A percentile compares a stretch with the other conserved stretches of the same genome.
Evolutionary conservation across 64 coral and sea anemone genomes (phyloP).

Genomic region (Orbicella faveolata): DNA sequence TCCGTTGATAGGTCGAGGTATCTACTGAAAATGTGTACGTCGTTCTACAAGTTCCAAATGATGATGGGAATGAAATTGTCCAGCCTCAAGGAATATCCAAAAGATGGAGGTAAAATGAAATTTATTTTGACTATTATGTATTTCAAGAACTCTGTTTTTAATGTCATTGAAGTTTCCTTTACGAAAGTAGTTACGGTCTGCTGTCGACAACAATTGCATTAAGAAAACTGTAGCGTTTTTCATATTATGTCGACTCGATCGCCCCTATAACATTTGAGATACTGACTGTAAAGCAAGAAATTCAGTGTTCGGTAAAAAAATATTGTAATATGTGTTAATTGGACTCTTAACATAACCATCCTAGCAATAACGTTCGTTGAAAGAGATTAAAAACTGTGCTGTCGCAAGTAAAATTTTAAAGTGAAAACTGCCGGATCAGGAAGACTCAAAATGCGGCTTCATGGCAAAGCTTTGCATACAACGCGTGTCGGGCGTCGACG

Average conservation of each 20-base stretch:
- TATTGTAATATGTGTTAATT: no score
- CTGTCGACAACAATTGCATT: neutral
- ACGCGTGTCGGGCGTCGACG: no score
- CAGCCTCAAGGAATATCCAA: constrained; percentile 82
- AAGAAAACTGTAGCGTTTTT: neutral
- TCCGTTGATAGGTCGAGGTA: constrained; percentile 77
- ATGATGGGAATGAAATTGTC: constrained; percentile 96
- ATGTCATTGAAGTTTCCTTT: neutral
- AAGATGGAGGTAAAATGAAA: constrained; percentile 72
- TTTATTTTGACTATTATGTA: neutral
- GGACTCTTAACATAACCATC: no score
- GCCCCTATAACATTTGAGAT: no score
- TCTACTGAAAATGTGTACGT: constrained; percentile 98
- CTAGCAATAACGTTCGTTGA: no score
- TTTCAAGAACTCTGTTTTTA: neutral
- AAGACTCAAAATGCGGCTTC: no score
- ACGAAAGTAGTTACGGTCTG: neutral
- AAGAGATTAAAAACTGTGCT: no score
- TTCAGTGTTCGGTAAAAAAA: no score
- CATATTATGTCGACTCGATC: neutral
- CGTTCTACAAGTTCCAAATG: constrained; percentile 99
- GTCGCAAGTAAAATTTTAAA: no score
- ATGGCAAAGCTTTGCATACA: no score
- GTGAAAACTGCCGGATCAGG: no score
- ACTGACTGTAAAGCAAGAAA: no score